These are phyloP conservation scores for Drosophila suboccidentalis DNA, from an alignment of 2,888 invertebrate species.

Conservation along the genomic window DNA sequence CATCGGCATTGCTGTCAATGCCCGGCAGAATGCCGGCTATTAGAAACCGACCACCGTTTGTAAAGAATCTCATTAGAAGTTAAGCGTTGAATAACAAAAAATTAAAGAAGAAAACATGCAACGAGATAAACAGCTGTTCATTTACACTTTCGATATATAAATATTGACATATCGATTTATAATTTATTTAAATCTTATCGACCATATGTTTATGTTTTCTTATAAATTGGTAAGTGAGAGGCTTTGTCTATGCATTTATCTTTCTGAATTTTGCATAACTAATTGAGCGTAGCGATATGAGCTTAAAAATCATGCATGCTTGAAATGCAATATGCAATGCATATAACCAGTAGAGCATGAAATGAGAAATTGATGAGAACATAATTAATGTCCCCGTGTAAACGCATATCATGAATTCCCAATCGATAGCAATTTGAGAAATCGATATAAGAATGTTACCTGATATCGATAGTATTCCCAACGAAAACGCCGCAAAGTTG, in stretches of 20 bases:
- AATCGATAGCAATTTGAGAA: too few relatives aligned
- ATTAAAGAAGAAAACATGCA: slow-evolving; percentile 31
- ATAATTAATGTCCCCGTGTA: too few relatives aligned
- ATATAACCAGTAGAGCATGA: slow-evolving; percentile 17
- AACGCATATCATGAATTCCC: too few relatives aligned
- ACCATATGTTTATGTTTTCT: not conserved
- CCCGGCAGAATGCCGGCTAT: slow-evolving; percentile 76
- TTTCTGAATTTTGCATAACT: not conserved
- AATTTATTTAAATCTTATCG: not conserved
- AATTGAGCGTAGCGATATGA: slow-evolving; percentile 1
- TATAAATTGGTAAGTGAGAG: not conserved
- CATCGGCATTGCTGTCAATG: slow-evolving; percentile 56
- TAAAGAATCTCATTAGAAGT: slow-evolving; percentile 68
- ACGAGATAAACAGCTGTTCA: slow-evolving; percentile 56
- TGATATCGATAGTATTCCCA: too few relatives aligned
- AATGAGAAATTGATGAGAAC: too few relatives aligned
- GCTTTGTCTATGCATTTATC: too few relatives aligned
- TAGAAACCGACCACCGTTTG: slow-evolving; percentile 63
- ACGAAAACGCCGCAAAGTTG: slow-evolving; percentile 51
- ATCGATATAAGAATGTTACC: too few relatives aligned
- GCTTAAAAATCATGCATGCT: slow-evolving; percentile 7
- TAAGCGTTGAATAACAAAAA: slow-evolving; percentile 62
- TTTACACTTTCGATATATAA: slow-evolving; percentile 16
- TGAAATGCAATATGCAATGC: not conserved
- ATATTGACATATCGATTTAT: slow-evolving; percentile 2